Evolutionary conservation across 2,113 vertebrate species (phyloP), one percentile per base, ranked within the genome.

Genomic region (Rhagologus leucostigma): DNA sequence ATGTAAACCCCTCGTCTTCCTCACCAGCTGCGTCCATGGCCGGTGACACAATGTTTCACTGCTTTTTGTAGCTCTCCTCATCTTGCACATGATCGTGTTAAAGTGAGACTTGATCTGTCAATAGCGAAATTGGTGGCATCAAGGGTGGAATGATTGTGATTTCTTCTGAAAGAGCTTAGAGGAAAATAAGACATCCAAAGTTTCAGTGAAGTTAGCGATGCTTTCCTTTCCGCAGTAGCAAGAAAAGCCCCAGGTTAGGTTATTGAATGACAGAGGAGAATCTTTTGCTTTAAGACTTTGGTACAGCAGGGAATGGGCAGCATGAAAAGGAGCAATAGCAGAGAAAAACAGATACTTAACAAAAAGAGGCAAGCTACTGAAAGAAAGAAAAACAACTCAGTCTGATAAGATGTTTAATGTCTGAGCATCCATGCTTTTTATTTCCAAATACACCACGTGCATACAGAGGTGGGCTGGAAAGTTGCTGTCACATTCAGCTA

Each of bases 71-170:
- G 39, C 35, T 55, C 32, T 85, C 39, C 27, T 80, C 5, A 1
- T 74, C 59, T 47, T 53, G 35, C 22, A 23, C 5, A 1, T 1
- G 1, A 47, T 39, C 3, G 0, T 46, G 84, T 56, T 56, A 39
- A 79, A 88, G 56, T 1, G 2, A 50, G 50, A 63, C 50, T 90
- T 85, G 15, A 15, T 63, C 50, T 63, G 27, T 47, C 70, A 59
- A 1, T 7, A 21, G 50, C 0, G 1, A 82, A 84, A 74, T n/a
- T 33, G 17, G 29, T 47, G 44, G 35, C 67, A 77, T 20, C 2
- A 14, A 29, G 27, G 13, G 50, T 3, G 39, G 59, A 90, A 91
- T 50, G 16, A 79, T n/a, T 44, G 18, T 22, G 32, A 46, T 91
- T 93, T 62, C 22, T 77, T 73, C 46, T 70, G 42, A 67, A 83